phyloP scores from a whole-genome alignment of 1,140 invertebrate species.

The Cotesia typhae region DNA sequence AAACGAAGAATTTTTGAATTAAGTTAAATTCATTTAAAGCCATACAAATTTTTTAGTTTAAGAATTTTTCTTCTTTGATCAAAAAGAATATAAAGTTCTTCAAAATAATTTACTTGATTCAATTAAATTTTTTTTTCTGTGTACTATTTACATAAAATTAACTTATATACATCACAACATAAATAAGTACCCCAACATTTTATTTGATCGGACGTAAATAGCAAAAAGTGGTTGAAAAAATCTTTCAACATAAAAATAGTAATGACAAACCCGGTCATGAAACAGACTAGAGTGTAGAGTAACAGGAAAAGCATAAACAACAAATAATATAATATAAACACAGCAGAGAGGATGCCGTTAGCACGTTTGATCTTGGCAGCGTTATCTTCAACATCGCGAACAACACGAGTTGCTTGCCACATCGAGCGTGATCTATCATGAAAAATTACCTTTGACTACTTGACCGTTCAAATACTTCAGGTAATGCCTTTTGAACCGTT shows the following conservation, averaged over 20 bases:
- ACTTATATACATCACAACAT: no score
- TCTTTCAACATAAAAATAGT: conserved; percentile 18
- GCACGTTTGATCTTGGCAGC: conserved; percentile 63
- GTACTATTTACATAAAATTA: no score
- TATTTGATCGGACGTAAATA: not conserved
- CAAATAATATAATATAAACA: conserved; percentile 39
- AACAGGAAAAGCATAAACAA: conserved; percentile 37
- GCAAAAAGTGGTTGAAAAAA: not conserved
- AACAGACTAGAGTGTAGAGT: not conserved
- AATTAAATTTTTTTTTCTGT: no score
- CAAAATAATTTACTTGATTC: no score
- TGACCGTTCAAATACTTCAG: conserved; percentile 47
- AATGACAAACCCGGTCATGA: not conserved
- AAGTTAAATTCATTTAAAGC: no score
- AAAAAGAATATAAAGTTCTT: no score
- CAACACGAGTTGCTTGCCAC: conserved; percentile 50
- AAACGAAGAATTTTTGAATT: no score
- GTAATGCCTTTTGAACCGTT: conserved; percentile 48
- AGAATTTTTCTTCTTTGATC: no score
- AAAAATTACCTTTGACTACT: conserved; percentile 67
- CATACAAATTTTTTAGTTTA: no score
- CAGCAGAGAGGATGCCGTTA: conserved; percentile 55
- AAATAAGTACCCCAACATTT: no score
- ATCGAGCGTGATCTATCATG: conserved; percentile 64
- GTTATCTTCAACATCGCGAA: conserved; percentile 60